A percentile compares a stretch with the other conserved stretches of the same genome.
Evolutionary conservation across 2,888 invertebrate genomes (phyloP).

Genomic region (Acrobasis repandana): DNA sequence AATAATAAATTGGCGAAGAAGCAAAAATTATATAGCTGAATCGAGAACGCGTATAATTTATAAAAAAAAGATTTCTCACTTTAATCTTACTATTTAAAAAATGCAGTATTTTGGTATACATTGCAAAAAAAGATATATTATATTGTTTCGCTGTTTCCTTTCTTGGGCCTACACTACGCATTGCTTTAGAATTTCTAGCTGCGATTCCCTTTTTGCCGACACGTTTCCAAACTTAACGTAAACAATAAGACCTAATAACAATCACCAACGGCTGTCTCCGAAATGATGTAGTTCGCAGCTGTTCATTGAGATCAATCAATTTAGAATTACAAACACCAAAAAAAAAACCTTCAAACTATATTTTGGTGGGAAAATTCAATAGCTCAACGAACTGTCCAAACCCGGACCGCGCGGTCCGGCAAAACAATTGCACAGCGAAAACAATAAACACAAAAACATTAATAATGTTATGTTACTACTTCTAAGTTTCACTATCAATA

Average conservation of each 20-base stretch:
- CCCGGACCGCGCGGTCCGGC: slow-evolving; percentile 40
- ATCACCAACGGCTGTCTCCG: slow-evolving; percentile 69
- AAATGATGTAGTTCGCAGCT: slow-evolving; percentile 71
- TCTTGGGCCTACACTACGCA: slow-evolving; percentile 49
- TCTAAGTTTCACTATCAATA: slow-evolving; percentile 78
- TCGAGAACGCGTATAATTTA: slow-evolving; percentile 49
- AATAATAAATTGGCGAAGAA: slow-evolving; percentile 64
- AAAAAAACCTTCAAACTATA: slow-evolving; percentile 51
- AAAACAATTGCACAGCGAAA: slow-evolving; percentile 80
- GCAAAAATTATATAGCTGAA: slow-evolving; percentile 60
- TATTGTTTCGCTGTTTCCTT: slow-evolving; percentile 67
- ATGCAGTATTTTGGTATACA: slow-evolving; percentile 83
- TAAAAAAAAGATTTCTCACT: slow-evolving; percentile 67
- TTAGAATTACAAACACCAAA: slow-evolving; percentile 56
- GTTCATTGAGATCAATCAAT: slow-evolving; percentile 75
- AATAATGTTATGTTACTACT: slow-evolving; percentile 68
- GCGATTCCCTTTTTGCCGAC: slow-evolving; percentile 65
- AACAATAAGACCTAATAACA: slow-evolving; percentile 66
- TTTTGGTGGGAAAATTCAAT: slow-evolving; percentile 55
- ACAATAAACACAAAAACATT: slow-evolving; percentile 75
- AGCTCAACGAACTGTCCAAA: slow-evolving; percentile 44
- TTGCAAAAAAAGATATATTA: slow-evolving; percentile 65
- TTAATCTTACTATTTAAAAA: slow-evolving; percentile 75
- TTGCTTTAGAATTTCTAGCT: slow-evolving; percentile 26
- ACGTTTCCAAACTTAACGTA: slow-evolving; percentile 75